Percentiles rank a stretch among this genome's conserved stretches.
Evolutionary conservation across 2,113 vertebrate species (phyloP).

Genomic region (Coreoperca whiteheadi): DNA sequence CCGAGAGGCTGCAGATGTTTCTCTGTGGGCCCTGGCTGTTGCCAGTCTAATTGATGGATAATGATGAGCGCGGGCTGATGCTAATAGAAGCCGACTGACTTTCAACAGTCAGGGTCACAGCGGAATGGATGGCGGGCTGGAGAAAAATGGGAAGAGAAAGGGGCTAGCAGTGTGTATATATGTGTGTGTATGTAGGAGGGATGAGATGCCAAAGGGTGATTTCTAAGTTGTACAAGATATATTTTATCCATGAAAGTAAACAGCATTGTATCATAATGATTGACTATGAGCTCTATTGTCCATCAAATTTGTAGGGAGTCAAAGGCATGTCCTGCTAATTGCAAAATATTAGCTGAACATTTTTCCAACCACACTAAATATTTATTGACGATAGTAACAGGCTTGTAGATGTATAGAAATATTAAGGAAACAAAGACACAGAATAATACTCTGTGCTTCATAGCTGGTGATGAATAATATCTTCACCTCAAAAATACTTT

Average conservation of each 20-base stretch:
- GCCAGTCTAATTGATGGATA: constrained; percentile 79
- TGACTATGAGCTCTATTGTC: not conserved
- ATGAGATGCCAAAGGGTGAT: constrained; percentile 13
- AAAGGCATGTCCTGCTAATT: not conserved
- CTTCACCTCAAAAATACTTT: not conserved
- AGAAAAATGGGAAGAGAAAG: constrained; percentile 29
- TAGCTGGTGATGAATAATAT: not conserved
- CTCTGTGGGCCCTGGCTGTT: constrained; percentile 68
- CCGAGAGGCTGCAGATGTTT: constrained; percentile 80
- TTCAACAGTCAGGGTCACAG: constrained; percentile 67
- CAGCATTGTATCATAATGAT: not conserved
- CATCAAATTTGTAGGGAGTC: not conserved
- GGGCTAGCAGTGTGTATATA: not conserved
- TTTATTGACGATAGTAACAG: not conserved
- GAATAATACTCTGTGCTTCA: not conserved
- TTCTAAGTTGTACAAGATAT: not conserved
- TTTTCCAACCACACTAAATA: not conserved
- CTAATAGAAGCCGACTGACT: constrained; percentile 78
- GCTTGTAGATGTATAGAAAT: not conserved
- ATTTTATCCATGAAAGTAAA: constrained; percentile 14
- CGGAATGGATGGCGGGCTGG: constrained; percentile 17
- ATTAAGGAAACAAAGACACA: not conserved
- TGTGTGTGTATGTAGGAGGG: not conserved
- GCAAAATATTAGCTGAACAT: not conserved
- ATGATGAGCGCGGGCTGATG: constrained; percentile 73